Conservation (phyloP, 2,888 invertebrate species). For the Synanthedon vespiformis region DNA sequence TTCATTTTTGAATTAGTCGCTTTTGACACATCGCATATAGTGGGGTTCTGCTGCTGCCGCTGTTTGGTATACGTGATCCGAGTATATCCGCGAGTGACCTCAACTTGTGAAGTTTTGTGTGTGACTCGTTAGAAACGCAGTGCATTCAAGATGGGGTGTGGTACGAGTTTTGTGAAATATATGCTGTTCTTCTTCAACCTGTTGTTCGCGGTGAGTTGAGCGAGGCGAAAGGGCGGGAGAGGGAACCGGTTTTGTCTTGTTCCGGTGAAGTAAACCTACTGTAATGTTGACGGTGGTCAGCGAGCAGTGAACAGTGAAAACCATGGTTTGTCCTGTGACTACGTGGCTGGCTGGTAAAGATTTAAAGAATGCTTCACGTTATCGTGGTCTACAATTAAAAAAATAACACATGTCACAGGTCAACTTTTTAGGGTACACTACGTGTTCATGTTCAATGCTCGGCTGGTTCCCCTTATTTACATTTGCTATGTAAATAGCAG, state of each 20-base stretch:
- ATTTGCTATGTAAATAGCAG: no score
- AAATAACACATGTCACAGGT: not conserved
- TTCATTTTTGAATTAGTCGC: conserved; percentile 48
- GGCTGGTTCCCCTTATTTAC: not conserved
- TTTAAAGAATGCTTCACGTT: not conserved
- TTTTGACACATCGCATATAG: conserved; percentile 24
- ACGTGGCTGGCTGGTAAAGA: not conserved
- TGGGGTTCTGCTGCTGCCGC: conserved; percentile 17
- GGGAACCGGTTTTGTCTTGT: conserved; percentile 53
- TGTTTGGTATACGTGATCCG: conserved; percentile 21
- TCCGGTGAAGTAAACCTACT: conserved; percentile 20
- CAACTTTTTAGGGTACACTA: not conserved
- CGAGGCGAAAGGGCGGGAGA: conserved; percentile 31
- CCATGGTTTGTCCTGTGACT: conserved; percentile 1
- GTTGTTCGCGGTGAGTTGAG: conserved; percentile 79
- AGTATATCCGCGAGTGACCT: conserved; percentile 44
- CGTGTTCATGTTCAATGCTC: not conserved
- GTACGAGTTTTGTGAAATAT: conserved; percentile 83
- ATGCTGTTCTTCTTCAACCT: conserved; percentile 85
- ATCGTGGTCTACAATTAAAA: not conserved
- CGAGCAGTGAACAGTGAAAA: conserved; percentile 43
- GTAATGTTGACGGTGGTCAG: conserved; percentile 17
- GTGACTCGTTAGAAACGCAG: conserved; percentile 31
- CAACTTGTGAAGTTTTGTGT: conserved; percentile 45
- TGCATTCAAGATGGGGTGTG: conserved; percentile 74